Conservation (phyloP, 1,140 invertebrate genomes). For the Asobara japonica region DNA sequence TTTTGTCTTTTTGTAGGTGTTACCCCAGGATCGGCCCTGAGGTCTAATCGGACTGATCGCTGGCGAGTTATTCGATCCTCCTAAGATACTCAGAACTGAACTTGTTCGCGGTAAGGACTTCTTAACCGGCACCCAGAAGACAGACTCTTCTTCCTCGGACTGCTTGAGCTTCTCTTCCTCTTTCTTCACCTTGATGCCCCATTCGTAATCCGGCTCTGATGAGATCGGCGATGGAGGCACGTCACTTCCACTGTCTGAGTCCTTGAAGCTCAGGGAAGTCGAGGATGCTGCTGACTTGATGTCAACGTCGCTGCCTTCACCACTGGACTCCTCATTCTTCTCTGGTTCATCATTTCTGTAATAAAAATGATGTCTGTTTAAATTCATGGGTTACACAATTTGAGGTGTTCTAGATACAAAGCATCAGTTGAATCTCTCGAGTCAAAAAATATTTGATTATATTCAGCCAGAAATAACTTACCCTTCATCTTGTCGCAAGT, state of each 20-base stretch:
- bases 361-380: no score
- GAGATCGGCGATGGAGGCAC: not conserved
- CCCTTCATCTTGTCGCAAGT: no score
- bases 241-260: slow-evolving; percentile 31
- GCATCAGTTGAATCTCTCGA: no score
- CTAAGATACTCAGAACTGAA: slow-evolving; percentile 38
- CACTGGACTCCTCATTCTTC: not conserved
- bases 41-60: slow-evolving; percentile 42
- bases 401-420: not conserved
- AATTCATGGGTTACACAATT: no score
- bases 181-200: not conserved
- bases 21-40: not conserved
- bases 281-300: slow-evolving; percentile 11
- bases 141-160: slow-evolving; percentile 25
- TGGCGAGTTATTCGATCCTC: slow-evolving; percentile 7
- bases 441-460: no score
- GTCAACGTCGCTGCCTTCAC: slow-evolving; percentile 25
- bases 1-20: not conserved
- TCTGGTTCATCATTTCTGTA: not conserved
- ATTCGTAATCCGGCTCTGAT: slow-evolving; percentile 18
- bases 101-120: slow-evolving; percentile 40
- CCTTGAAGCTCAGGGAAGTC: slow-evolving; percentile 9
- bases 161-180: not conserved
- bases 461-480: no score
- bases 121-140: slow-evolving; percentile 43